Conservation (phyloP, 2,797 vertebrate genomes). For the Hirundo rustica region DNA sequence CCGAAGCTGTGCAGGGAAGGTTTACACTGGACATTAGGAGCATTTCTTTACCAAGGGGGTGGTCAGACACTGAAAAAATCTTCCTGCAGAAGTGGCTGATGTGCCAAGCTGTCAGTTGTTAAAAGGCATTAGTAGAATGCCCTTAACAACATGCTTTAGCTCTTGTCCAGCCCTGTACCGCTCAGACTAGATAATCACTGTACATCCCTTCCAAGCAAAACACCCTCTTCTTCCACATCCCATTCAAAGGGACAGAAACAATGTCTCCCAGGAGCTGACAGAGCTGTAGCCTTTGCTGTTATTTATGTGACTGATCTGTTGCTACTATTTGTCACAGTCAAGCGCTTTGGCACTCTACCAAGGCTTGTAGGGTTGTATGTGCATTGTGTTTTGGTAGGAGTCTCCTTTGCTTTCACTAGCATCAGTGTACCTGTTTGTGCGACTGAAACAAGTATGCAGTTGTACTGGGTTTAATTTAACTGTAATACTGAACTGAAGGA, state of each 20-base stretch:
- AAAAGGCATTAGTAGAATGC: neutral
- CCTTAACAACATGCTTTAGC: neutral
- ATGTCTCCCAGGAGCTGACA: neutral
- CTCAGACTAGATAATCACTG: neutral
- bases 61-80: neutral
- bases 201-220: neutral
- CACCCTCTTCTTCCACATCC: neutral
- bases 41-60: neutral
- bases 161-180: neutral
- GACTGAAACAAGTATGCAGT: neutral
- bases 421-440: neutral
- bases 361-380: neutral
- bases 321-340: neutral
- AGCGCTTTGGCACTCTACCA: neutral
- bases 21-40: neutral
- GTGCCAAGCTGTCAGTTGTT: neutral
- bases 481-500: neutral
- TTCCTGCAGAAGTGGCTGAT: neutral
- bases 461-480: neutral
- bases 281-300: neutral
- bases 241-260: neutral
- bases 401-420: neutral
- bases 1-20: neutral
- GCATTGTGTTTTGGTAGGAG: neutral
- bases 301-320: neutral